Percentiles rank a stretch among this genome's conserved stretches.
These are phyloP conservation scores for Ischnura elegans DNA, from an alignment of 2,888 invertebrate genomes.

Conservation along the genomic window DNA sequence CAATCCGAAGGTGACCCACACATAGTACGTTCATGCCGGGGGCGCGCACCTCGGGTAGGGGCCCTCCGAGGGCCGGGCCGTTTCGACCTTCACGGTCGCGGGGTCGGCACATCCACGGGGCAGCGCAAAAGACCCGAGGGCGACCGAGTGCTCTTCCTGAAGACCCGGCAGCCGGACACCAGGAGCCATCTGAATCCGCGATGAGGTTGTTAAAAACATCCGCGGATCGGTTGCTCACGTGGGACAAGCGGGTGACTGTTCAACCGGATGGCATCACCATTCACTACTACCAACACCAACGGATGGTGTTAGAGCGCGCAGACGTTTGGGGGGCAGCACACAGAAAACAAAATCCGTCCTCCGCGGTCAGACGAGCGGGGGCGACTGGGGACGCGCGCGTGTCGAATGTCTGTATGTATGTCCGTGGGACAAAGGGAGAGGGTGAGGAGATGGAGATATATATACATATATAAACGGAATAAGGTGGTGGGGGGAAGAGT, in stretches of 20 bases:
- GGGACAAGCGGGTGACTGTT: no score
- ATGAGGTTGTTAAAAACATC: background rate
- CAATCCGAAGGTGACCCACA: background rate
- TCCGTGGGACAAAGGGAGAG: constrained; percentile 8
- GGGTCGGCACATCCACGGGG: background rate
- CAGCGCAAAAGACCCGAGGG: background rate
- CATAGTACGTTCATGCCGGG: background rate
- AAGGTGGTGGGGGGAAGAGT: background rate
- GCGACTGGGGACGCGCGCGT: constrained; percentile 38
- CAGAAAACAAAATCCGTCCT: background rate
- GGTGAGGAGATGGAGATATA: background rate
- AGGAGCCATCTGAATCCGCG: background rate
- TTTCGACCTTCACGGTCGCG: background rate
- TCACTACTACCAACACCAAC: no score
- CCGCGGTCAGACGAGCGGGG: constrained; percentile 15
- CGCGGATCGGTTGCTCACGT: no score
- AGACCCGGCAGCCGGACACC: background rate
- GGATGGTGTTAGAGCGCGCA: background rate
- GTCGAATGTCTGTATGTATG: constrained; percentile 25
- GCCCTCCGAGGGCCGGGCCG: background rate
- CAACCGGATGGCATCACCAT: background rate
- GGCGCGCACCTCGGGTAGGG: background rate
- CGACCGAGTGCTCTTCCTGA: no score
- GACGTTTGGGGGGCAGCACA: background rate
- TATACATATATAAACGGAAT: background rate